Base-by-base conservation (phyloP, 2,888 invertebrate genomes). In the Patella caerulea region DNA sequence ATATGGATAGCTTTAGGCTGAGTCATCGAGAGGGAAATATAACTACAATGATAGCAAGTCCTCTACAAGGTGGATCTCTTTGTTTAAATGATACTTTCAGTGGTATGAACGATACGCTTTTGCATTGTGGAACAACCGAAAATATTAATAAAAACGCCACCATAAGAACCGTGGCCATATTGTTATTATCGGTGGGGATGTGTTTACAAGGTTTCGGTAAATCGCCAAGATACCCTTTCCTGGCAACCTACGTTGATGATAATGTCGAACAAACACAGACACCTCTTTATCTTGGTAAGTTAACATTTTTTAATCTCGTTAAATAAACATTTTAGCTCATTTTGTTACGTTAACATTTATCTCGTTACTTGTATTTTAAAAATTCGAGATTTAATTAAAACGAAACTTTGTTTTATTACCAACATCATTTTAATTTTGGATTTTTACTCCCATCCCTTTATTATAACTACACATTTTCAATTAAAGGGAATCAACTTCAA, bases 201-300 rank as follows among this genome's bases (percentile, higher is more conserved):
- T 74, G 83, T 12, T 79, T 86, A 11, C 86, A 86, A 75, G 86
- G 86, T 2, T 71, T 84, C 15, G 84, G 82, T 7, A 86, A 85
- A 34, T 83, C 85, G 14, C 78, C 78, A 0, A 72, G 86, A 29
- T 74, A 70, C n/a, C 83, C 86, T 3, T 84, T 85, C 76, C 69
- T 80, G 0, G 80, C 83, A 0, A 79, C 85, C 2, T 86, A 85
- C 74, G 76, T 86, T 5, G 86, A 86, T 34, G 85, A 85, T 71
- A 81, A 84, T n/a, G 82, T 85, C 0, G 79, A 83, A 4, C 85
- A 83, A 34, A 79, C 83, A 11, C 83, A 85, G 76, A 84, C 85
- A 7, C 83, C 84, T 5, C 79, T 85, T 34, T 85, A 83, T 54
- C 80, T 85, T 79, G 86, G 86, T 72, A 54, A 78, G 84, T 69